Evolutionary conservation across 1,140 invertebrate species (phyloP), one percentile per base, ranked within the genome.

Genomic region (Papilio aristodemus): DNA sequence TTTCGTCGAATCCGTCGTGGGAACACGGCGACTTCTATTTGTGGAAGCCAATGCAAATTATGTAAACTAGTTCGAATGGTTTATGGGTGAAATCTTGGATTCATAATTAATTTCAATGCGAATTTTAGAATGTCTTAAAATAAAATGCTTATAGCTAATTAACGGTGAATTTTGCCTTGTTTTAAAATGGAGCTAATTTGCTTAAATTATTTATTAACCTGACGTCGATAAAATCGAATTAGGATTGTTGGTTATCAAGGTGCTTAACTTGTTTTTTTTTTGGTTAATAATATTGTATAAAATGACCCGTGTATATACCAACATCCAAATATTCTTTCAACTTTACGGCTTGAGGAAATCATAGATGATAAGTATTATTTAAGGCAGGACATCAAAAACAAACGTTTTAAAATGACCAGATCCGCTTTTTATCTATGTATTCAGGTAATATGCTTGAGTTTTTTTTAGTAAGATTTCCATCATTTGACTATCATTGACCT

Each of bases 41-140:
- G 59, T 69, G 19, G 71, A 50, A 75, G 74, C 73, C 74, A 77
- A 79, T 75, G 67, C 67, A 79, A 79, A 75, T 78, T 39, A 73
- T 38, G 66, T 71, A 74, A 76, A 79, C 79, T 67, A 66, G 77
- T 77, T 77, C 70, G 19, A 71, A 78, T 74, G 57, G 22, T 32
- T 60, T 32, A 54, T 64, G 39, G 41, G 79, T 76, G 76, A 78
- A 80, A 77, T 80, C 71, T 54, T 66, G 64, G 64, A 62, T 43
- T 69, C 70, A 71, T 71, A 75, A 78, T 76, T 74, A 73, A 74
- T 78, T 68, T 73, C 66, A 71, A 41, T 69, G 70, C 59, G 69
- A 76, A 72, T 71, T 69, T 71, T 73, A 71, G 59, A 37, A 37
- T 62, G 36, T 36, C 36, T 10, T 37, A 37, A 62, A 62, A 62